Evolutionary conservation across 2,797 vertebrate genomes (phyloP), one percentile per base, ranked within the genome.

Genomic region (Cossypha niveicapilla): DNA sequence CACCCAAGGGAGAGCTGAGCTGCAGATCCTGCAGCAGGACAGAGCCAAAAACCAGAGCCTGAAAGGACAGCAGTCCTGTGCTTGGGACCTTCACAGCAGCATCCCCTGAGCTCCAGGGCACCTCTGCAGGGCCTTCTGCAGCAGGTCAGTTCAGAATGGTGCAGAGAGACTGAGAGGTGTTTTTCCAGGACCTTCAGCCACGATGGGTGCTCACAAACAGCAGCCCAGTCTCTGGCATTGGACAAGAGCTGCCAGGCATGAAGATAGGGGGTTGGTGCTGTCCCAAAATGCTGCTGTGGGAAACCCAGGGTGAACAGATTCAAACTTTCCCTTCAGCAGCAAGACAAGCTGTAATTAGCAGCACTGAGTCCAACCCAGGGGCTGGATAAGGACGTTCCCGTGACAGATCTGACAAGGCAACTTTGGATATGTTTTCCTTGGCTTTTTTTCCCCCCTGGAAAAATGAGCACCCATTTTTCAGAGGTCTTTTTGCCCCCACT

Each of bases 11-110:
- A 80, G 48, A 85, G 24, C 3, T 0, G 61, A 82, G 75, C 78
- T 83, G 57, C 0, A 0, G 42, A 60, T 60, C 18, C 61, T 35
- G 3, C 0, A 0, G 30, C 28, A 51, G 37, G 30, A 68, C 50
- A 57, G 63, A 72, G 61, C 18, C 9, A 3, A 78, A 77, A 63
- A 15, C 12, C 53, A 48, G 63, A 0, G 2, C 9, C 5, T 2
- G 47, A 70, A 66, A 85, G 18, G 28, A 74, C 0, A 0, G 30
- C 0, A 0, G 19, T 0, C 1, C 12, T 42, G 9, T 17, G 28
- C 30, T 71, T 48, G 65, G 21, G 44, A 88, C 34, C 18, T 35
- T 60, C 7, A 74, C 9, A 77, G 61, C 13, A 88, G 35, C 6
- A 3, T 7, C 21, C 37, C 23, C 17, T 4, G 21, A 32, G 63